These are phyloP conservation scores for Myotis lucifugus DNA, from an alignment of 2,113 vertebrate species.

Conservation along the genomic window DNA sequence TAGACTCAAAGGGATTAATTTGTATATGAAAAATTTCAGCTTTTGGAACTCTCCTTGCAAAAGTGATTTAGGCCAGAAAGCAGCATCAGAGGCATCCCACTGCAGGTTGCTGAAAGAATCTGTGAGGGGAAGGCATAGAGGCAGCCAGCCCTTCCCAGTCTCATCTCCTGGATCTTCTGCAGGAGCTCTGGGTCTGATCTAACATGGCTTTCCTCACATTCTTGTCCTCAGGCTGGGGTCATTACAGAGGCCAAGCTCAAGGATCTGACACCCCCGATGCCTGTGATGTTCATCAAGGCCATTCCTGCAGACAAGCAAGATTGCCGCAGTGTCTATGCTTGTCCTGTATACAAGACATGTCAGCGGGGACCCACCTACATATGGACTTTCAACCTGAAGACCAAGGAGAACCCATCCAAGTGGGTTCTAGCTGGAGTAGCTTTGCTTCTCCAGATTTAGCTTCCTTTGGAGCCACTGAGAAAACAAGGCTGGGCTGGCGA, in stretches of 20 bases:
- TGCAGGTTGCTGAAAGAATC: accelerated
- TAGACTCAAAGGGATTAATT: neutral
- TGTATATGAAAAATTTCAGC: neutral
- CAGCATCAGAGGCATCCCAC: neutral
- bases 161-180: neutral
- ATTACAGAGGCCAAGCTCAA: conserved; percentile 91
- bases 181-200: neutral
- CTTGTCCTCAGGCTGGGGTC: conserved; percentile 85
- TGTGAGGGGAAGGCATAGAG: neutral
- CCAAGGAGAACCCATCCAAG: conserved; percentile 92
- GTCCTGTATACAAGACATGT: conserved; percentile 94
- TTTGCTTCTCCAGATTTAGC: conserved; percentile 91
- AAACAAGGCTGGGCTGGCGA: neutral
- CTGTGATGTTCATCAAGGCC: conserved; percentile 93
- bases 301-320: conserved; percentile 92
- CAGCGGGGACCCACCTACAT: conserved; percentile 94
- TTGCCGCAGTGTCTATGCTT: conserved; percentile 86
- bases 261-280: conserved; percentile 93
- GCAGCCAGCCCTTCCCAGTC: neutral
- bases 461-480: neutral
- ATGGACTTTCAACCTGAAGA: conserved; percentile 97
- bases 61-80: neutral
- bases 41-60: neutral
- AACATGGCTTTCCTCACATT: neutral
- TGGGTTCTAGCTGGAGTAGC: conserved; percentile 96